These are phyloP conservation scores for Steinernema scapterisci DNA, from an alignment of 2,888 invertebrate species.

Conservation along the genomic window DNA sequence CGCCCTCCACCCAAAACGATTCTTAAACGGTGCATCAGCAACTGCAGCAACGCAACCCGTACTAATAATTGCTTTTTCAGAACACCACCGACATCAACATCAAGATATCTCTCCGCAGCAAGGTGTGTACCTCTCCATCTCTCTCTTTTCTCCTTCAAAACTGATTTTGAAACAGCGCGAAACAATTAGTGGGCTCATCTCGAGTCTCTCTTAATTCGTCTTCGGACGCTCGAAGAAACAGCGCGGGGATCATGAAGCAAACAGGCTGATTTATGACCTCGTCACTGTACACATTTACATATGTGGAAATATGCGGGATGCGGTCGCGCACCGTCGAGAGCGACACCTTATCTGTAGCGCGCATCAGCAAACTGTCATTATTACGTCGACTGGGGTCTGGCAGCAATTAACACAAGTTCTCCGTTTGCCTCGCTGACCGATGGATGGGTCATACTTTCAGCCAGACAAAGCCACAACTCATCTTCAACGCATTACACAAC, in stretches of 20 bases:
- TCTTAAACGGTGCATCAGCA: not conserved
- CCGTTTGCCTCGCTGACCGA: not conserved
- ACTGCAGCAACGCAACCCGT: not conserved
- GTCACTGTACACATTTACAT: constrained; percentile 32
- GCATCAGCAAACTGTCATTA: constrained; percentile 30
- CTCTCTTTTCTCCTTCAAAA: not conserved
- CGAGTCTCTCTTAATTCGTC: not conserved
- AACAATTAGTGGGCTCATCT: not conserved
- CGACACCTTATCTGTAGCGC: constrained; percentile 26
- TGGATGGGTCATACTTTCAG: no score
- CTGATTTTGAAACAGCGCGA: not conserved
- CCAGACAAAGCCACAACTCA: no score
- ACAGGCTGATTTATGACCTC: constrained; percentile 28
- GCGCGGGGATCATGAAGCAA: constrained; percentile 1
- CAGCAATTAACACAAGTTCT: constrained; percentile 15
- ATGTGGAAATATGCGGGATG: constrained; percentile 22
- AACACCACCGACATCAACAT: constrained; percentile 21
- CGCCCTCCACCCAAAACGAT: constrained; percentile 27
- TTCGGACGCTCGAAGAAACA: not conserved
- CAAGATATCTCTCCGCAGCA: constrained; percentile 1
- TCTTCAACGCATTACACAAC: no score
- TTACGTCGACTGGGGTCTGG: constrained; percentile 27
- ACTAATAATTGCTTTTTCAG: constrained; percentile 29
- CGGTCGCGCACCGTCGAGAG: constrained; percentile 22
- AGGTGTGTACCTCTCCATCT: not conserved